Evolutionary conservation across 2,113 vertebrate genomes (phyloP), one percentile per base, ranked within the genome.

Genomic region (Seriola rivoliana): DNA sequence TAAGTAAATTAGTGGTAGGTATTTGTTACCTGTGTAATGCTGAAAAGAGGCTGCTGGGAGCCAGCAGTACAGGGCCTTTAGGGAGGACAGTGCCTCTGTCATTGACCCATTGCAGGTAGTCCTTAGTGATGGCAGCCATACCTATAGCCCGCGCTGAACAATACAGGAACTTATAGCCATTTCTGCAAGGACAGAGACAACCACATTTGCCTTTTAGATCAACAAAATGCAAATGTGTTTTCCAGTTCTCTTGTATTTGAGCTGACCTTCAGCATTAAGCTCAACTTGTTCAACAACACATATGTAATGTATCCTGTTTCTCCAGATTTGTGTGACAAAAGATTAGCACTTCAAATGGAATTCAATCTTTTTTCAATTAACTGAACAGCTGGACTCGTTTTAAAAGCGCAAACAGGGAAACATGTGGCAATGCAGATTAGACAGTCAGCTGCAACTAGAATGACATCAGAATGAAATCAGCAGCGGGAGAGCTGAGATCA

Each of bases 161-260:
- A 86, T 98, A 99, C 78, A 99, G 94, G 93, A 99, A 98, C 91
- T 97, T 99, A 89, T 98, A 99, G 57, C 98, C 97, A 0, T 99
- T 99, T 92, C 98, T 99, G 78, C 19, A 82, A 50, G 52, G 63
- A 75, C 8, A 76, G 3, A 1, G 8, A 57, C 17, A 40, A 71
- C 8, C 10, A 25, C 4, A 7, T 60, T 12, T 71, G 2, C 34
- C 64, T 66, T 66, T 58, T 4, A 50, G n/a, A 40, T 14, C 6
- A 8, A 40, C n/a, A 11, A 57, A 54, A 75, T 0, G 5, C 44
- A 52, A 78, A 34, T 17, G 10, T 23, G 13, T 70, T 70, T 65
- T 57, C 68, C 19, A 38, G 40, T 67, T 60, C 16, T 59, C 55
- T 40, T 69, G 54, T 23, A 38, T 12, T 8, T 42, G 64, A 36